Evolutionary conservation across 2,113 vertebrate genomes (phyloP), one percentile per base, ranked within the genome.

Genomic region (Istiophorus platypterus): DNA sequence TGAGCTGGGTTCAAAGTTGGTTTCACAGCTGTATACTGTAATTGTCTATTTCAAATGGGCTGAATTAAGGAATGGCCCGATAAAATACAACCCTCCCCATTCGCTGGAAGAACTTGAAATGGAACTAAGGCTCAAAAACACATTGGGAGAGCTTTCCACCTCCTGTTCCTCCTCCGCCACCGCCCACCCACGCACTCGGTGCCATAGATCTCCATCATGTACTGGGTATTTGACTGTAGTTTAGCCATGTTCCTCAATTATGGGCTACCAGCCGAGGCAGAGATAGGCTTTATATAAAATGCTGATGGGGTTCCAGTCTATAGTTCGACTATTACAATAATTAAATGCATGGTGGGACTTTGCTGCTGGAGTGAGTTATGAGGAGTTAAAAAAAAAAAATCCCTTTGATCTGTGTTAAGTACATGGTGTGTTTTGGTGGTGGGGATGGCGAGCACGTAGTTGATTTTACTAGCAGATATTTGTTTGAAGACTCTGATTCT

Each of bases 331-430:
- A 57, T 89, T 89, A 74, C 84, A 69, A 56, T 72, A 77, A 75
- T 92, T 88, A 86, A 84, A 86, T 20, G 72, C 63, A 77, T 88
- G 74, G 87, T 86, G 87, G 64, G 85, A 78, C 82, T 87, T 76
- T 70, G 62, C 72, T 74, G 57, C 74, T 62, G 49, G 45, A 82
- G 75, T 37, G 85, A 82, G 59, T 72, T 69, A 72, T 78, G 73
- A 69, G 47, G 52, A 79, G 76, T 63, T 29, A 72, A 34, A 34
- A 34, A 34, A 34, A 34, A 34, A 34, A 83, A 82, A n/a, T 51
- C 69, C 34, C 68, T 90, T 85, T 91, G 86, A 90, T 86, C 58
- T 71, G n/a, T 42, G 31, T 72, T 13, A 71, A 69, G 59, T 75
- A 81, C 85, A 82, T 77, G 77, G 73, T 52, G 57, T 20, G 17